Conservation (phyloP, 2,113 vertebrate genomes). For the Tupaia tana region DNA sequence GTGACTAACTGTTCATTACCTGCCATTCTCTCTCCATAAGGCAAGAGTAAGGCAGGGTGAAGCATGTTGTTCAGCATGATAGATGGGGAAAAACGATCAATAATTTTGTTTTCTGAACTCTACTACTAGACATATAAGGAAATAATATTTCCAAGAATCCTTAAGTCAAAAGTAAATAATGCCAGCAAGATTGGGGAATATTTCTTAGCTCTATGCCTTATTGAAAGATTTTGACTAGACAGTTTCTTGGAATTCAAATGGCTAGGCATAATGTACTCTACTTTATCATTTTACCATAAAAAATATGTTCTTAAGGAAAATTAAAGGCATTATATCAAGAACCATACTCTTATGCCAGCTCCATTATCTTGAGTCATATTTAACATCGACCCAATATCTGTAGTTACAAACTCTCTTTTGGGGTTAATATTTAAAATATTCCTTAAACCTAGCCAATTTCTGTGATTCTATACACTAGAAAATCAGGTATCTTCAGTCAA, state of each 20-base stretch:
- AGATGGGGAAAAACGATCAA: background rate
- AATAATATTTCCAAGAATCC: slow-evolving; percentile 64
- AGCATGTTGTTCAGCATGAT: background rate
- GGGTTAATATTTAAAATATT: slow-evolving; percentile 40
- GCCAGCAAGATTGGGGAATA: slow-evolving; percentile 42
- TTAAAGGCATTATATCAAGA: slow-evolving; percentile 66
- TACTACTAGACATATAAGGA: slow-evolving; percentile 50
- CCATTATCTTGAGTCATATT: slow-evolving; percentile 66
- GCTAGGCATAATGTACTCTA: slow-evolving; percentile 52
- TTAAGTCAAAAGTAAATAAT: slow-evolving; percentile 65
- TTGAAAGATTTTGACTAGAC: slow-evolving; percentile 45
- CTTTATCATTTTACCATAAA: slow-evolving; percentile 55
- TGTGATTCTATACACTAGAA: background rate
- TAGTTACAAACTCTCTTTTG: slow-evolving; percentile 32
- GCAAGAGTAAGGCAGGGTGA: background rate
- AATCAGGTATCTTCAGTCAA: background rate
- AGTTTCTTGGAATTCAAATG: slow-evolving; percentile 73
- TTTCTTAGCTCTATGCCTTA: slow-evolving; percentile 38
- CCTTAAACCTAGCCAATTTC: background rate
- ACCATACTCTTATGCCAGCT: slow-evolving; percentile 58
- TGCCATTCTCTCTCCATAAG: background rate
- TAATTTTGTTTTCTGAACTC: slow-evolving; percentile 36
- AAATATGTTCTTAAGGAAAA: slow-evolving; percentile 70
- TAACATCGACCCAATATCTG: slow-evolving; percentile 45
- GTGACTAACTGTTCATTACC: background rate